Base-by-base conservation (phyloP, 1,140 invertebrate genomes). In the Papilio polyxenes region DNA sequence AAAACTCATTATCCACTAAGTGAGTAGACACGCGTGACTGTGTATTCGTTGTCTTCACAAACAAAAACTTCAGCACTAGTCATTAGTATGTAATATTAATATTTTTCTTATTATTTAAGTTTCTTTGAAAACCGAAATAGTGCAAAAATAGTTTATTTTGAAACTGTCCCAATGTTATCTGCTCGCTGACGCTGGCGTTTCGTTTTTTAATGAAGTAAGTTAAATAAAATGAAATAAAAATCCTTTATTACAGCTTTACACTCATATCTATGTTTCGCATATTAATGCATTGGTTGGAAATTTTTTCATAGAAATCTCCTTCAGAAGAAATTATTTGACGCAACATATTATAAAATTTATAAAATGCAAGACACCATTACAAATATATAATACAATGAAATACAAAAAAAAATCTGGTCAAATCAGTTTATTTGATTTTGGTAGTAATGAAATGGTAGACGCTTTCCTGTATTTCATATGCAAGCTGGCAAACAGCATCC, bases 381-480 rank as follows among this genome's bases (percentile, higher is more conserved):
- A 56, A 56, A 17, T 7, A 59, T 17, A 56, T 7, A 56, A 17
- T 7, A n/a, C 9, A 10, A 11, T 13, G 17, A n/a, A 56, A 31
- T 31, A 31, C 23, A 31, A 31, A 31, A 31, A 31, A 31, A 31
- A 31, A 31, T 2, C 23, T 31, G 23, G 23, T 31, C 23, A 31
- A 31, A 31, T 31, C 23, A 31, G 23, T 31, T 0, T 31, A 31
- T 31, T 1, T 56, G 53, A 17, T 37, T 72, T 72, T 40, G 13
- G 13, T 37, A 72, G 11, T 72, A 72, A 72, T 72, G 31, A 40
- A 37, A 72, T 72, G 7, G 56, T 31, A 72, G 23, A 72, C 23
- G 31, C 20, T 65, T 37, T 72, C 13, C 23, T 72, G 37, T 40
- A 72, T 13, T 72, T 72, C 65, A 72, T 31, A 72, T 72, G 65